Conservation (phyloP, 2,888 invertebrate genomes). For the Ceraclea dissimilis region DNA sequence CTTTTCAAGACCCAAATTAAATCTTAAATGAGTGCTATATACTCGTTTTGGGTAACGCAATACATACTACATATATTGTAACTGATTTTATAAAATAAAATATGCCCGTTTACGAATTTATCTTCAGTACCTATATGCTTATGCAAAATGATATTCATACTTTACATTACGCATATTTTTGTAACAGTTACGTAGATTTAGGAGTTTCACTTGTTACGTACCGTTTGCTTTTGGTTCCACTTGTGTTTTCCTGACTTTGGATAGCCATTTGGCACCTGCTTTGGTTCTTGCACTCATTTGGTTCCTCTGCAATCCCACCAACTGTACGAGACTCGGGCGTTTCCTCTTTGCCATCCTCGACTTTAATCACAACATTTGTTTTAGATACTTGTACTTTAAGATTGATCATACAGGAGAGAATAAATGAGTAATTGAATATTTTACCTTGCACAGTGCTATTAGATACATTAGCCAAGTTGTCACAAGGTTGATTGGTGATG, state of each 20-base stretch:
- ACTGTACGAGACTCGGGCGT: constrained; percentile 75
- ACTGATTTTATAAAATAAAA: too few relatives aligned
- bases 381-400: not conserved
- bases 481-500: constrained; percentile 94
- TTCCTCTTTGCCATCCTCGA: constrained; percentile 62
- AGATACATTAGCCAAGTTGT: constrained; percentile 90
- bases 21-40: too few relatives aligned
- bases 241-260: constrained; percentile 80
- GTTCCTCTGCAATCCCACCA: constrained; percentile 64
- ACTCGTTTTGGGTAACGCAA: too few relatives aligned
- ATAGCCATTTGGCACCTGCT: constrained; percentile 83
- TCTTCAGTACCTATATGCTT: too few relatives aligned
- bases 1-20: too few relatives aligned
- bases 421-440: too few relatives aligned
- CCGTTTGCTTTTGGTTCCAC: constrained; percentile 61
- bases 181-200: too few relatives aligned
- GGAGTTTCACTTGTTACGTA: too few relatives aligned
- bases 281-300: constrained; percentile 76
- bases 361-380: constrained; percentile 31
- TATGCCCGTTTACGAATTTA: too few relatives aligned
- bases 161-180: too few relatives aligned
- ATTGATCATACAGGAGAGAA: not conserved
- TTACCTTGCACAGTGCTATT: constrained; percentile 69
- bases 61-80: too few relatives aligned
- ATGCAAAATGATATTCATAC: too few relatives aligned